Base-by-base conservation (phyloP, 2,888 invertebrate genomes). In the Folsomia manolachei region DNA sequence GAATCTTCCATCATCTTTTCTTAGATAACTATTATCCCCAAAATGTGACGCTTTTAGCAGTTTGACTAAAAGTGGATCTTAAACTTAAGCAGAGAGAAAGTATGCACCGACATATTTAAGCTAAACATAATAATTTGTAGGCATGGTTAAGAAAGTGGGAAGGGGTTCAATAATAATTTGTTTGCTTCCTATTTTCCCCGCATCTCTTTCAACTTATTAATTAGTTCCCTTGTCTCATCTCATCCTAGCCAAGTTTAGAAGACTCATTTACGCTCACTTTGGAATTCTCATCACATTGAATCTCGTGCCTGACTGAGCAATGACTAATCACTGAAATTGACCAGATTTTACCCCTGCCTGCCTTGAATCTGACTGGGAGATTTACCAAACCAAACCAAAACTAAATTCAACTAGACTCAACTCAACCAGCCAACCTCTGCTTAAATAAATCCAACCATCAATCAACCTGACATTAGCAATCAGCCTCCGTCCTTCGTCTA, bases 381-480 rank as follows among this genome's bases (percentile, higher is more conserved):
- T n/a, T n/a, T n/a, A n/a, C n/a, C n/a, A n/a, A n/a, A n/a, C n/a
- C n/a, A n/a, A n/a, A n/a, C n/a, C n/a, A n/a, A n/a, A n/a, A n/a
- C n/a, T n/a, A n/a, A n/a, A n/a, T n/a, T n/a, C n/a, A n/a, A n/a
- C n/a, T n/a, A n/a, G n/a, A n/a, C n/a, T n/a, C n/a, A n/a, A n/a
- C n/a, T n/a, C n/a, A n/a, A n/a, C n/a, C 27, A 18, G 27, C 24
- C 39, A 39, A 39, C 39, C 39, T 9, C 7, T 39, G 7, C 14
- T 4, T 19, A 2, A 51, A 52, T 73, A 64, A 73, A 66, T 73
- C 63, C 53, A 69, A 71, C 75, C 71, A 75, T 75, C 75, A 73
- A 75, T 75, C 75, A 75, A 71, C 62, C 69, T 75, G 71, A 75
- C 66, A 52, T 66, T 52, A 52, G 52, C 53, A 66, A 66, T 66